Conservation (phyloP, 2,888 invertebrate species). For the Litoditis marina region DNA sequence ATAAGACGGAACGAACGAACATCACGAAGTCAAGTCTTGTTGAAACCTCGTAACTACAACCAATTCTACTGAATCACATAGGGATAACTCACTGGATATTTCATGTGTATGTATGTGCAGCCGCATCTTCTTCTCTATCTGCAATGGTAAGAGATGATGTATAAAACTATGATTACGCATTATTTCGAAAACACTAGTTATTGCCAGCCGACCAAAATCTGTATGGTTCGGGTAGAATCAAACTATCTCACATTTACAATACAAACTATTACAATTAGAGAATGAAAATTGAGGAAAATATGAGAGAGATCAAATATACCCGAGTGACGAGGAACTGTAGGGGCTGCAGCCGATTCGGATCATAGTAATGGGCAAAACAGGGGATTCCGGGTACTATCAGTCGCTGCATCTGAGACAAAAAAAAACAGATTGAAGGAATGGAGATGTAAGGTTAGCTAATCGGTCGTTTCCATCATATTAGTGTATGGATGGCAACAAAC, state of each 20-base stretch:
- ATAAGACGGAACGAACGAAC: background rate
- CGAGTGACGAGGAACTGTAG: conserved; percentile 34
- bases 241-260: background rate
- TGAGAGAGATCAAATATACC: too few species aligned
- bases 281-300: background rate
- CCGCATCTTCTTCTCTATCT: too few species aligned
- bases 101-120: too few species aligned
- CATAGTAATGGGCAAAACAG: conserved; percentile 34
- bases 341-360: conserved; percentile 29
- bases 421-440: background rate
- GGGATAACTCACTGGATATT: too few species aligned
- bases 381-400: conserved; percentile 16
- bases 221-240: background rate
- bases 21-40: too few species aligned
- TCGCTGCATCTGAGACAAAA: conserved; percentile 5
- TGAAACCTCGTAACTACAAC: too few species aligned
- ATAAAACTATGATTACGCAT: too few species aligned
- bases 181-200: too few species aligned
- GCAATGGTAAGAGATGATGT: too few species aligned
- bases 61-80: too few species aligned
- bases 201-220: background rate
- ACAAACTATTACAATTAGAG: background rate
- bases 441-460: background rate
- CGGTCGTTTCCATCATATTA: background rate
- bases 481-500: background rate